These are phyloP conservation scores for Spinibarbus caldwelli DNA, from an alignment of 2,797 vertebrate genomes.

Conservation along the genomic window DNA sequence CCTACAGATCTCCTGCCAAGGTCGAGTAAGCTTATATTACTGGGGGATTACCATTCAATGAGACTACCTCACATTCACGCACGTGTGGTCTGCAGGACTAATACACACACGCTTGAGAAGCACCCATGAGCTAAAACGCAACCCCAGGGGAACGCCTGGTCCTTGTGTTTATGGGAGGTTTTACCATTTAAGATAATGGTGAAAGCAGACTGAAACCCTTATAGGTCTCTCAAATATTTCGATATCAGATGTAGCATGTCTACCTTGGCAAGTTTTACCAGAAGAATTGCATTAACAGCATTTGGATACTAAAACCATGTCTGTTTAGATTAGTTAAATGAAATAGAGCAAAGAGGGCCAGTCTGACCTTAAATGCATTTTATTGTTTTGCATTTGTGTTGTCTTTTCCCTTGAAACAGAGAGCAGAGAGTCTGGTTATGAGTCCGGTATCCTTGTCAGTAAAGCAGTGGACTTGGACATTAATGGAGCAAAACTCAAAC, in stretches of 20 bases:
- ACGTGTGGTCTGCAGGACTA: constrained; percentile 53
- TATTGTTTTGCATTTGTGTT: constrained; percentile 29
- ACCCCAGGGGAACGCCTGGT: constrained; percentile 2
- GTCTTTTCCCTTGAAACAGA: constrained; percentile 67
- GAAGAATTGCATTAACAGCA: neutral
- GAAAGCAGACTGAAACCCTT: constrained; percentile 29
- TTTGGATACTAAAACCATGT: neutral
- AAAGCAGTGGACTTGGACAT: constrained; percentile 91
- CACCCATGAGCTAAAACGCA: constrained; percentile 14
- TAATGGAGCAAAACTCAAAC: constrained; percentile 90
- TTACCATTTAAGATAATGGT: constrained; percentile 28
- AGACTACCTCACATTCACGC: constrained; percentile 55
- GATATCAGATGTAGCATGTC: constrained; percentile 23
- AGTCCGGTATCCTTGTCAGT: constrained; percentile 94
- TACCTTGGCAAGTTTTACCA: constrained; percentile 19
- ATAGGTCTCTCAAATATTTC: constrained; percentile 7
- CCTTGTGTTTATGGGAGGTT: constrained; percentile 35
- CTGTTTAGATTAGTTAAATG: constrained; percentile 14
- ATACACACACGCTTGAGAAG: constrained; percentile 5
- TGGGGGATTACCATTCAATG: constrained; percentile 48
- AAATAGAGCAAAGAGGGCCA: too few relatives aligned
- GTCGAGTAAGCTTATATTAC: constrained; percentile 53
- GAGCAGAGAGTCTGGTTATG: constrained; percentile 82
- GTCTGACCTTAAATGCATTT: neutral
- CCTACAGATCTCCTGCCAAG: constrained; percentile 52